phyloP scores from a whole-genome alignment of 2,797 vertebrate genomes.

The Urosaurus nigricauda region DNA sequence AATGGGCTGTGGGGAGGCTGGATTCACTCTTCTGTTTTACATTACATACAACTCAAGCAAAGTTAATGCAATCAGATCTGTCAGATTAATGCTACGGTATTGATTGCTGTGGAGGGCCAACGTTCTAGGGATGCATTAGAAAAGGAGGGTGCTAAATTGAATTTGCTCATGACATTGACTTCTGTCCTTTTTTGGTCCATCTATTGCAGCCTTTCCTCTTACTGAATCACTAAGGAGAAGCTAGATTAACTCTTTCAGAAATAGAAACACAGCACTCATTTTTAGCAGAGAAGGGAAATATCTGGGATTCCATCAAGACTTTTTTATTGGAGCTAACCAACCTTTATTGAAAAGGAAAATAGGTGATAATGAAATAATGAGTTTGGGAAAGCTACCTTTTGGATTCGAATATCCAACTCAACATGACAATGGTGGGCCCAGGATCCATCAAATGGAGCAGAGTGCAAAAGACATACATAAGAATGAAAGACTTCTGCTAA shows the following conservation, averaged over 20 bases:
- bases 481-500: no score
- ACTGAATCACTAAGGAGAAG: slow-evolving; percentile 17
- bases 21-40: slow-evolving; percentile 71
- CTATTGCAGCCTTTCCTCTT: slow-evolving; percentile 41
- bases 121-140: slow-evolving; percentile 70
- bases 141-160: slow-evolving; percentile 64
- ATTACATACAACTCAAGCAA: slow-evolving; percentile 68
- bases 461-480: background rate
- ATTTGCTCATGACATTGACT: slow-evolving; percentile 64
- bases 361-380: background rate
- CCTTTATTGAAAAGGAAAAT: accelerated
- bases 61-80: slow-evolving; percentile 79
- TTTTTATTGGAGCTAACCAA: background rate
- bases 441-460: background rate
- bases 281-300: slow-evolving; percentile 21
- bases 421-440: no score
- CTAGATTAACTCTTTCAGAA: slow-evolving; percentile 29
- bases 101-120: slow-evolving; percentile 67
- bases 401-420: no score
- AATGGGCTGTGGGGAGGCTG: slow-evolving; percentile 73
- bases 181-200: slow-evolving; percentile 63
- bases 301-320: background rate
- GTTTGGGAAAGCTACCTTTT: background rate
- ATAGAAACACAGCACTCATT: background rate
- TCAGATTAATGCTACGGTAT: slow-evolving; percentile 80